Conservation (phyloP, 1,140 invertebrate species). For the Tachypleus tridentatus region DNA sequence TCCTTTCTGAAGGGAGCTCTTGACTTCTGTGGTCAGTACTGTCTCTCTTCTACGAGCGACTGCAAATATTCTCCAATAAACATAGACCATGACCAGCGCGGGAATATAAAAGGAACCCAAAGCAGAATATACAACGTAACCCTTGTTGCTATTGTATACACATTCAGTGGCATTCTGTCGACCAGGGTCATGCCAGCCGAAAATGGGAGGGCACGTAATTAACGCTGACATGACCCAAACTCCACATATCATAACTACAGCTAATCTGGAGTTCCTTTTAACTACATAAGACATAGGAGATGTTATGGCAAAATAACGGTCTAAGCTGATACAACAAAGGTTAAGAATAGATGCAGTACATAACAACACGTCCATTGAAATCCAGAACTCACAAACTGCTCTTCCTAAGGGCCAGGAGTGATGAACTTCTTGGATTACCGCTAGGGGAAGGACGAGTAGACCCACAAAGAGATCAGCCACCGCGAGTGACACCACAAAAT, state of each 20-base stretch:
- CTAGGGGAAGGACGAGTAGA: constrained; percentile 40
- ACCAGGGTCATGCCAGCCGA: constrained; percentile 80
- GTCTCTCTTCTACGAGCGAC: constrained; percentile 56
- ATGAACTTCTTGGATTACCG: constrained; percentile 24
- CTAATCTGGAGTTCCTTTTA: constrained; percentile 76
- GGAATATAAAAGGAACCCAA: constrained; percentile 98
- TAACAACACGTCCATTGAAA: constrained; percentile 89
- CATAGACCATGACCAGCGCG: constrained; percentile 96
- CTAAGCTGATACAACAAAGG: constrained; percentile 86
- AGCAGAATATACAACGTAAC: constrained; percentile 93
- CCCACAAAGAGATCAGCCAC: constrained; percentile 40
- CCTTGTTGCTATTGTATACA: constrained; percentile 59
- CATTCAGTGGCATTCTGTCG: constrained; percentile 53
- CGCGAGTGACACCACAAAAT: constrained; percentile 40
- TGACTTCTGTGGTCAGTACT: constrained; percentile 3
- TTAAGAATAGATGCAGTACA: constrained; percentile 95
- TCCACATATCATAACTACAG: constrained; percentile 81
- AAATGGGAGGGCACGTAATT: constrained; percentile 88
- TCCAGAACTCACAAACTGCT: constrained; percentile 95
- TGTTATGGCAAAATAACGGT: constrained; percentile 91
- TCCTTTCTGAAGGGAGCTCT: too few relatives aligned
- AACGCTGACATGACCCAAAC: constrained; percentile 90
- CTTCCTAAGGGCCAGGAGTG: constrained; percentile 73
- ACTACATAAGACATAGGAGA: constrained; percentile 95
- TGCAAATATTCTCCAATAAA: constrained; percentile 97